These are phyloP conservation scores for Microplitis manilae DNA, from an alignment of 2,888 invertebrate species.

Conservation along the genomic window DNA sequence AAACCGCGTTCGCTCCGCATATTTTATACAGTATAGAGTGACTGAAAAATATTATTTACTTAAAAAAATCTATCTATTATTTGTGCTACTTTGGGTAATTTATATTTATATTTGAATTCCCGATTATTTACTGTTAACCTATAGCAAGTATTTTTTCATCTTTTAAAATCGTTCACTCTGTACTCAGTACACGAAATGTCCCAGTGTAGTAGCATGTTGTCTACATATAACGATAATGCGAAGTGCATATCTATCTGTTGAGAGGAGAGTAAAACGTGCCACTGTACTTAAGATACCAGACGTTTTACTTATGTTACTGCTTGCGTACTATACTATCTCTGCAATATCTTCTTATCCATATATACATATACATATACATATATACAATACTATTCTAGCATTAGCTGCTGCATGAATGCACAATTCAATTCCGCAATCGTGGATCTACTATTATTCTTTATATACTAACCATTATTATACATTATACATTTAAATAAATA, in stretches of 20 bases:
- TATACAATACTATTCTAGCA: background rate
- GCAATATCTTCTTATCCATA: background rate
- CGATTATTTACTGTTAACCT: background rate
- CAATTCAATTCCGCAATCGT: constrained; percentile 43
- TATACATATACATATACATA: background rate
- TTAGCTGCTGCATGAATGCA: constrained; percentile 42
- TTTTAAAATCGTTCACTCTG: background rate
- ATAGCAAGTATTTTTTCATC: too few relatives aligned
- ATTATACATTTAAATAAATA: constrained; percentile 1
- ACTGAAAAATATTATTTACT: too few relatives aligned
- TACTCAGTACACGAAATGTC: background rate
- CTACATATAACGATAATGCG: constrained; percentile 34
- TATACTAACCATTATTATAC: background rate
- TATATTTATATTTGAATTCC: background rate
- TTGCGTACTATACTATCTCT: constrained; percentile 38
- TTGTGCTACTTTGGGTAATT: too few relatives aligned
- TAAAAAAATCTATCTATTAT: too few relatives aligned
- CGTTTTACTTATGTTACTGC: constrained; percentile 45
- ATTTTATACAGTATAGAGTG: too few relatives aligned
- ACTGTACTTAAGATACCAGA: constrained; percentile 51
- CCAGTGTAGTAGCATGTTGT: constrained; percentile 15
- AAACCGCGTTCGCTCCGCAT: too few relatives aligned
- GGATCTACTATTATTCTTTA: constrained; percentile 30
- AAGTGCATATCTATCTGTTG: constrained; percentile 48
- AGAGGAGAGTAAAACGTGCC: constrained; percentile 48